Evolutionary conservation across 2,113 vertebrate species (phyloP), one percentile per base, ranked within the genome.

Genomic region (Mystacornis crossleyi): DNA sequence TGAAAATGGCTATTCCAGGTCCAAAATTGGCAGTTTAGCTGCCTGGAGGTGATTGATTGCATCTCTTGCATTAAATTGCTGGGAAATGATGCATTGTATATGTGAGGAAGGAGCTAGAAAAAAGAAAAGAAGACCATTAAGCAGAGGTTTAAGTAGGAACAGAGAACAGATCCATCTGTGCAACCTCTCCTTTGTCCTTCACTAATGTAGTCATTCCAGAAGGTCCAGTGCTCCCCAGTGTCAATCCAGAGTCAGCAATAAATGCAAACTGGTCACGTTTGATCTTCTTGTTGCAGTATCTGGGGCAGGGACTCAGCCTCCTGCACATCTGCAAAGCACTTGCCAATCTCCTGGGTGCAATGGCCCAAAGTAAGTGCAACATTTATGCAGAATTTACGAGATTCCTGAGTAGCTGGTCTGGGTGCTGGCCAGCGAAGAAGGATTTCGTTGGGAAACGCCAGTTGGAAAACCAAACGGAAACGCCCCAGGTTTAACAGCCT

Each of bases 381-480:
- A 9, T 53, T 69, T 29, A 5, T 36, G 28, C 15, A 72, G 62
- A 81, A 43, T 81, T 89, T 38, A 42, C 0, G 0, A 73, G 80
- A 38, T 58, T 80, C 71, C 71, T 21, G 9, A 54, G 66, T 11
- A n/a, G 50, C 19, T 5, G 57, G 1, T 55, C 24, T 51, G 81
- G 77, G 6, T 5, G 4, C 36, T 19, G 62, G 34, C 74, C 85
- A 77, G 34, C 0, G 0, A 31, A 69, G 38, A 34, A 88, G 50
- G 54, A 72, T 72, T 91, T 47, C 3, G 0, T 4, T 71, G 81
- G 84, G 53, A 91, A 91, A 71, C 0, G 6, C 70, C 87, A 53
- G 48, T 36, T 92, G 92, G 95, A 94, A 93, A 96, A 83, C 42
- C 38, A 15, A 86, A 50, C 0, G 16, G 95, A 93, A 92, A 93